Evolutionary conservation across 2,113 vertebrate genomes (phyloP).

Genomic region (Tringa solitaria): DNA sequence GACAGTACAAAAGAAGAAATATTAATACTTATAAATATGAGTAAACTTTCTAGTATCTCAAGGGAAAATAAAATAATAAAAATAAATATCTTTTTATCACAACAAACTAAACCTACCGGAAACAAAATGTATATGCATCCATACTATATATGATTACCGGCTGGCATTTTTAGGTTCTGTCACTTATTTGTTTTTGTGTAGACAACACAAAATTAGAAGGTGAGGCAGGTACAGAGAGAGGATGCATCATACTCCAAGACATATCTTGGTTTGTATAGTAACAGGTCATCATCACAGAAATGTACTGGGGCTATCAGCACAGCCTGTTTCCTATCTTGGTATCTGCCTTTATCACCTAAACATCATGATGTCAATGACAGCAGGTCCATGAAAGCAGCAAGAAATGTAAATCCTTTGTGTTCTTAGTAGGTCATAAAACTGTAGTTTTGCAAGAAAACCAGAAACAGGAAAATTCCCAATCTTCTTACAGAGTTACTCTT

Average conservation of each 20-base stretch:
- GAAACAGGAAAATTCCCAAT: neutral
- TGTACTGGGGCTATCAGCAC: neutral
- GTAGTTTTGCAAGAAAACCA: neutral
- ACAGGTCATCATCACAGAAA: neutral
- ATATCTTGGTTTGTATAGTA: neutral
- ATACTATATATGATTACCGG: rapidly evolving
- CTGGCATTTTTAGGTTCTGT: neutral
- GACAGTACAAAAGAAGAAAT: neutral
- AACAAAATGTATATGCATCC: neutral
- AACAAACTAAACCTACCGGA: neutral
- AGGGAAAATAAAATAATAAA: neutral
- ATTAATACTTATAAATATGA: neutral
- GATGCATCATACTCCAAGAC: neutral
- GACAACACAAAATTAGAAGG: neutral
- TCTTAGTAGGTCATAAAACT: neutral
- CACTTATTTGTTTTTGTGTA: neutral
- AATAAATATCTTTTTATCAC: neutral
- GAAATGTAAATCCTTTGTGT: neutral
- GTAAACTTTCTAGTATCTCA: neutral
- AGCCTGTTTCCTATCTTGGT: neutral
- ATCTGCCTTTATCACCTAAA: neutral
- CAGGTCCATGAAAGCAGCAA: neutral
- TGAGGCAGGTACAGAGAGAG: neutral
- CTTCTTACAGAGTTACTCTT: neutral
- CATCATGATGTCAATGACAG: neutral